Evolutionary conservation across 1,140 invertebrate species (phyloP).

Genomic region (roundworm (Caenorhabditis elegans)): WBcel235 BX284603.4:9471501-9472000

Average conservation of each 20-base stretch:
- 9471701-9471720: constrained; percentile 92
- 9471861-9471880: not conserved
- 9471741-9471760: constrained; percentile 93
- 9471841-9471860: no score
- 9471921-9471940: constrained; percentile 90
- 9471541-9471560: constrained; percentile 90
- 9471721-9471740: constrained; percentile 80
- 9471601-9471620: constrained; percentile 95
- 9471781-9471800: constrained; percentile 87
- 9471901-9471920: constrained; percentile 90
- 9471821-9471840: constrained; percentile 73
- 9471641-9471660: constrained; percentile 72
- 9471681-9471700: constrained; percentile 89
- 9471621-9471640: constrained; percentile 87
- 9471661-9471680: constrained; percentile 95
- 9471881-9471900: constrained; percentile 66
- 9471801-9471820: constrained; percentile 87
- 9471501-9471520: constrained; percentile 71
- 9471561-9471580: constrained; percentile 89
- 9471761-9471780: constrained; percentile 93
- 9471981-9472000: constrained; percentile 93
- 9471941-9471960: constrained; percentile 94
- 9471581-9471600: constrained; percentile 92
- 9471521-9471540: constrained; percentile 76
- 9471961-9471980: constrained; percentile 92